Conservation (phyloP, 2,797 vertebrate genomes). For the Cygnus olor region DNA sequence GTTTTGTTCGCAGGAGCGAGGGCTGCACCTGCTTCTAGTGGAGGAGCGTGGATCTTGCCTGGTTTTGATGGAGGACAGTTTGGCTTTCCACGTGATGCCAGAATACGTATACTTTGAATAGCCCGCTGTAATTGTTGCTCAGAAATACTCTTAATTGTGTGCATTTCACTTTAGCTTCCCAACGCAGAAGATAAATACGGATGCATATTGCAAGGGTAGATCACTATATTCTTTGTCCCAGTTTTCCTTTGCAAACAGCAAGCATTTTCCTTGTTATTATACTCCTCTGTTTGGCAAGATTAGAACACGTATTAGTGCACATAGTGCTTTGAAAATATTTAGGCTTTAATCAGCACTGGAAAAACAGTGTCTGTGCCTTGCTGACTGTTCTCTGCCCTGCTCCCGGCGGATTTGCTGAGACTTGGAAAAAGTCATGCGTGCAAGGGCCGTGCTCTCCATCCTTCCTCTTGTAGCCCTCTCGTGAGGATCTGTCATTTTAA, state of each 20-base stretch:
- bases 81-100: background rate
- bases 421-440: background rate
- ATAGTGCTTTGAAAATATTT: background rate
- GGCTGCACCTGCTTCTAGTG: background rate
- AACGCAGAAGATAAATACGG: background rate
- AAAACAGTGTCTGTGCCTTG: background rate
- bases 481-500: background rate
- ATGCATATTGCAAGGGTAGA: background rate
- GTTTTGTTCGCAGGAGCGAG: background rate
- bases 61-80: background rate
- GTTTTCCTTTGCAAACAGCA: background rate
- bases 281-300: background rate
- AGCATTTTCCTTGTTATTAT: background rate
- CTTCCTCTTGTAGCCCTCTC: background rate
- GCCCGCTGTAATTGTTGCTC: background rate
- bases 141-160: background rate
- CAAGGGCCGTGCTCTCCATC: fast-evolving
- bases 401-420: background rate
- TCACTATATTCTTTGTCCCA: background rate
- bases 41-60: background rate
- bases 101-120: background rate
- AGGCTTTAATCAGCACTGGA: background rate
- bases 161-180: background rate
- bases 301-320: background rate
- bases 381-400: background rate